Evolutionary conservation across 2,113 vertebrate species (phyloP).

Genomic region (Oryzias woworae): DNA sequence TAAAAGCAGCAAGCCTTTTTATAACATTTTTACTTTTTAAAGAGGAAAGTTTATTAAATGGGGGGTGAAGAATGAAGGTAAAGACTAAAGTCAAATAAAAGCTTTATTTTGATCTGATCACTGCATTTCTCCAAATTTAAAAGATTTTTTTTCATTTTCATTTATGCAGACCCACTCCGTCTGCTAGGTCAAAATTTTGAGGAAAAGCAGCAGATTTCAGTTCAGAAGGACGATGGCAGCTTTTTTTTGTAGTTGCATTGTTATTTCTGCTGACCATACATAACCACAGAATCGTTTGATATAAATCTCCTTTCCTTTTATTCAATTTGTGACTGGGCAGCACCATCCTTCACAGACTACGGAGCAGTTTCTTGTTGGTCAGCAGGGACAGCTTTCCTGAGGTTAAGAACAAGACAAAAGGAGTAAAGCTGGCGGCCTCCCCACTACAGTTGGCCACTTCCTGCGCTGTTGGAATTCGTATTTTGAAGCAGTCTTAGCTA

Average conservation of each 20-base stretch:
- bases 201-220: slow-evolving; percentile 22
- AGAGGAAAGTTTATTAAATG: too few species aligned
- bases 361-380: slow-evolving; percentile 44
- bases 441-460: too few species aligned
- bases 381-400: slow-evolving; percentile 36
- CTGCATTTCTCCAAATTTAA: slow-evolving; percentile 6
- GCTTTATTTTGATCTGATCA: slow-evolving; percentile 10
- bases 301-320: slow-evolving; percentile 29
- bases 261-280: slow-evolving; percentile 54
- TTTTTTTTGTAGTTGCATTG: slow-evolving; percentile 9
- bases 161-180: slow-evolving; percentile 9
- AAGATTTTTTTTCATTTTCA: slow-evolving; percentile 14
- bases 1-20: too few species aligned
- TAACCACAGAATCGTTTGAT: slow-evolving; percentile 13
- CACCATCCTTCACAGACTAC: slow-evolving; percentile 44
- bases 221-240: slow-evolving; percentile 5
- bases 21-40: too few species aligned
- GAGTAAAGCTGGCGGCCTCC: slow-evolving; percentile 4
- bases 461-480: too few species aligned
- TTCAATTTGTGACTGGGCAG: slow-evolving; percentile 23
- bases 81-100: slow-evolving; percentile 24
- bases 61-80: too few species aligned
- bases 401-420: slow-evolving; percentile 23
- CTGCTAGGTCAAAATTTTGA: slow-evolving; percentile 22
- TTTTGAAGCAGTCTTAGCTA: too few species aligned